Evolutionary conservation across 2,888 invertebrate species (phyloP), one percentile per base, ranked within the genome.

Genomic region (Papilio elwesi): DNA sequence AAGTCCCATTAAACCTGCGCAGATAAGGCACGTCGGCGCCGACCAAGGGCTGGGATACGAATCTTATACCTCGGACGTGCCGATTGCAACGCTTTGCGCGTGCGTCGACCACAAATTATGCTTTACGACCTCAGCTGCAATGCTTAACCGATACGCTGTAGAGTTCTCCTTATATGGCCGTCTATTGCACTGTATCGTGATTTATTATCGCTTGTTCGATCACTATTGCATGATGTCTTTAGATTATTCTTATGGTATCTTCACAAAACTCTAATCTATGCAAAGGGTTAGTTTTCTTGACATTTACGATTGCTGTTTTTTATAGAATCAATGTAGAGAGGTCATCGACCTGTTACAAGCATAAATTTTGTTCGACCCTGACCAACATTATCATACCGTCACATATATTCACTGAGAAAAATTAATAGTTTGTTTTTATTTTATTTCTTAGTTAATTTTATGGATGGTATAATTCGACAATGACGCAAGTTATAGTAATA

Each of bases 11-110:
- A 63, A 16, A 63, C 0, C 53, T 1, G 26, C 43, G 9, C 16
- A 63, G 72, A 72, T 72, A 73, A 68, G n/a, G 55, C 73, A 69
- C 73, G 72, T 65, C 65, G 68, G 55, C 7, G 26, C 49, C 43
- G 26, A 26, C 26, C 65, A 43, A 57, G 47, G 68, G 68, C 13
- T 15, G 15, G 53, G 68, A 72, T 68, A 68, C 13, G 38, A 62
- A 72, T 62, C 67, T 67, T 47, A 52, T 13, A 47, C 55, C 48
- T 36, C 53, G 63, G 64, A 70, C 70, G 70, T 64, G 70, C 64
- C 64, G 70, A 70, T 53, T 53, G 64, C 64, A 16, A 38, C 66
- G 51, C 66, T 71, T 16, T 16, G 48, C 71, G 71, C 68, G 68
- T 57, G 55, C 38, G 57, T 68, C 64, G 68, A 68, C 69, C 64